Base-by-base conservation (phyloP, 2,797 vertebrate species). In the Microcaecilia unicolor region DNA sequence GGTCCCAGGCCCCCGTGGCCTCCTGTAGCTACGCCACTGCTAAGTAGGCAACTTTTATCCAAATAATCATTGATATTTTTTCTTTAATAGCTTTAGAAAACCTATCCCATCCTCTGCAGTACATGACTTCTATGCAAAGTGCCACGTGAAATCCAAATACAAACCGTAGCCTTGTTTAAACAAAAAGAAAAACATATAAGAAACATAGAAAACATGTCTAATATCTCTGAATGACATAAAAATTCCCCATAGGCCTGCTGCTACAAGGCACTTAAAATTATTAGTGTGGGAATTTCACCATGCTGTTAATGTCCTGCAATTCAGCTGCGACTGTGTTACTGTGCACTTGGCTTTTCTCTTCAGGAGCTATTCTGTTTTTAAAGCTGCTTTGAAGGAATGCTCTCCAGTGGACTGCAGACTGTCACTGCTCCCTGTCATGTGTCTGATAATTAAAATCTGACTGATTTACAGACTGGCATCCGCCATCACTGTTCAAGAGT, bases 381-480 rank as follows among this genome's bases (percentile, higher is more conserved):
- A 76, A 78, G 74, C 64, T 8, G 56, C 70, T 81, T 74, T 86
- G 80, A 85, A 85, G 74, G 79, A 80, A 76, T 54, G 69, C 70
- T 84, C 78, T 84, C 80, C 57, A 51, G 67, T 74, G 78, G 80
- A 80, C 78, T 73, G 68, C 65, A 51, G 56, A 72, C 77, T 80
- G 74, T 85, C 80, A 81, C 76, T 51, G 70, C 61, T 72, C 75
- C 80, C 77, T 82, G 78, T 88, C 80, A 80, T 77, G 75, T 80
- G 66, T 86, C 84, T 71, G 67, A 89, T 88, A 85, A 90, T 91
- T 87, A 89, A 87, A 89, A 84, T 80, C 78, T 64, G 77, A 80
- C 80, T 85, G 81, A 89, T 88, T 89, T 87, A 89, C 85, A 84
- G 85, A 85, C 80, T 73, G 78, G 72, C 73, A 67, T 78, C 62